phyloP scores from a whole-genome alignment of 2,797 vertebrate species.

The Myotis daubentonii region DNA sequence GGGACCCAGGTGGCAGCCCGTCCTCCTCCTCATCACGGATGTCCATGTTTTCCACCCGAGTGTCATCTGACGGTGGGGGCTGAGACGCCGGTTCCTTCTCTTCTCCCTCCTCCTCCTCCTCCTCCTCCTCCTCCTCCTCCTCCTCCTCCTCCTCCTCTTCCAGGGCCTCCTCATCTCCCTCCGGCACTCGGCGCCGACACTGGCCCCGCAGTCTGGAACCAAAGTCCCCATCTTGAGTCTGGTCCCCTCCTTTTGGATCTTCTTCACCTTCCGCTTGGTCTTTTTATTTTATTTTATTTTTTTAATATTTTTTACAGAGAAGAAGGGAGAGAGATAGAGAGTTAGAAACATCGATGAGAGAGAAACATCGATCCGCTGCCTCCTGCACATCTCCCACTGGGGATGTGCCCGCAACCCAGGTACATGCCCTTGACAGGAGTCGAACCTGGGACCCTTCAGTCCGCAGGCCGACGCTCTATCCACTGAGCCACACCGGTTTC shows the following conservation, averaged over 20 bases:
- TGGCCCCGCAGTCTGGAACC: slow-evolving; percentile 85
- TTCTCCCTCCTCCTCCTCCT: not conserved
- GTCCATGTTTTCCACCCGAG: slow-evolving; percentile 93
- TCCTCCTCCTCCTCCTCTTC: not conserved
- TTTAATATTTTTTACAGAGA: too few relatives aligned
- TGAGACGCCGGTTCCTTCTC: slow-evolving; percentile 38
- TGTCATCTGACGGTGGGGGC: slow-evolving; percentile 86
- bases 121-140: too few relatives aligned
- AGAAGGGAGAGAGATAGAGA: too few relatives aligned
- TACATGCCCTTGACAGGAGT: too few relatives aligned
- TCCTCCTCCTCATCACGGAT: slow-evolving; percentile 91
- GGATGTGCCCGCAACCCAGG: too few relatives aligned
- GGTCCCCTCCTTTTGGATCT: slow-evolving; percentile 92
- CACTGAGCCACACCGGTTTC: too few relatives aligned
- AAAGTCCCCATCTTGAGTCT: slow-evolving; percentile 88
- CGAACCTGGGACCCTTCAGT: too few relatives aligned
- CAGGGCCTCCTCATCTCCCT: slow-evolving; percentile 78
- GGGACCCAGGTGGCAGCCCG: slow-evolving; percentile 72
- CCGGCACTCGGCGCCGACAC: slow-evolving; percentile 78
- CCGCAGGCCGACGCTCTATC: too few relatives aligned
- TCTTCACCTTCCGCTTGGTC: slow-evolving; percentile 86
- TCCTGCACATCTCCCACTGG: too few relatives aligned
- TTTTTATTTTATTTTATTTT: too few relatives aligned
- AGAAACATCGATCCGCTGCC: too few relatives aligned
- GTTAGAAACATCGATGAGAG: too few relatives aligned